Evolutionary conservation across 2,797 vertebrate genomes (phyloP), one percentile per base, ranked within the genome.

Genomic region (Phoxinus dragarum): DNA sequence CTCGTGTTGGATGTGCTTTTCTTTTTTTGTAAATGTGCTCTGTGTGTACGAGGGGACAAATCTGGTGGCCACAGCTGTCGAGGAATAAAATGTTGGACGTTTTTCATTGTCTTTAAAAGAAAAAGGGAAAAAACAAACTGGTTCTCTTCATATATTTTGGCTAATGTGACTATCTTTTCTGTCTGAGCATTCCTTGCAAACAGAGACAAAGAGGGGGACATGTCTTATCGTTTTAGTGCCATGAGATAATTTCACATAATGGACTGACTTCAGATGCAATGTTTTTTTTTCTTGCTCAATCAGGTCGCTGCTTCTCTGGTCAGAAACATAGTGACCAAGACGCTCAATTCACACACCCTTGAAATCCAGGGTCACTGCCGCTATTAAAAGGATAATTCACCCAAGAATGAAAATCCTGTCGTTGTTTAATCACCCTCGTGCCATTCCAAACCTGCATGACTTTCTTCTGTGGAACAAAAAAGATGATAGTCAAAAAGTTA

Each of bases 1-100:
- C 92, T 88, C 89, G 93, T 94, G 91, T 93, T 93, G 93, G 93
- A 91, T 84, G 92, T 95, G 93, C 93, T 92, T 91, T 92, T 91
- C 89, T 93, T 91, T 90, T 80, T 90, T 80, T 77, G 91, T 94
- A 93, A 92, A 92, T 93, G 93, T 94, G 93, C 92, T 91, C 90
- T 90, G 92, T 93, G 88, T 92, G 93, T 95, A 90, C 49, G 89
- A 93, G 89, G 86, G 89, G 88, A 79, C 89, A 75, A 82, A 82
- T 52, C 81, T 87, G 90, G 90, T 86, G 92, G 92, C 75, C 90
- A 86, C 38, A 80, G 82, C 85, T 87, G 89, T 79, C 75, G 82
- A 90, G 91, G 91, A 90, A 84, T 67, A 86, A 91, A 90, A 77
- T 56, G 89, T 90, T 87, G 81, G 88, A 88, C 85, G 88, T 93